phyloP scores from a whole-genome alignment of 2,888 invertebrate genomes.

The Entomobrya proxima region DNA sequence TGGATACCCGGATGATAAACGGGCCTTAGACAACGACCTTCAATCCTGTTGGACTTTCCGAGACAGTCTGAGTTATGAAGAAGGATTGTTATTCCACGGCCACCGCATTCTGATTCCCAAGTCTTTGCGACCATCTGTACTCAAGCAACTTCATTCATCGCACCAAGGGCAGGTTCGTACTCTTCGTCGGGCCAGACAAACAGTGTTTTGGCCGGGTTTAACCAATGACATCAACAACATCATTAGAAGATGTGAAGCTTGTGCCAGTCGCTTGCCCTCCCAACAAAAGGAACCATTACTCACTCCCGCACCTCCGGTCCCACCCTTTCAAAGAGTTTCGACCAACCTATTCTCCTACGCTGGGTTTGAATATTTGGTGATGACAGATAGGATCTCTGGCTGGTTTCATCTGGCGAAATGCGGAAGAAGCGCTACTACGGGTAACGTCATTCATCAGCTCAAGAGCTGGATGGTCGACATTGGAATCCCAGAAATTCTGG shows the following conservation, averaged over 20 bases:
- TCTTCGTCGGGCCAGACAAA: not conserved
- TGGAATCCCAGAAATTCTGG: not conserved
- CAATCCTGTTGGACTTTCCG: not conserved
- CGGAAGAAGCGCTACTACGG: not conserved
- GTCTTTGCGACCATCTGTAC: not conserved
- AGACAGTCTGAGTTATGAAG: not conserved
- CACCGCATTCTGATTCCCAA: not conserved
- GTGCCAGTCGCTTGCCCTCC: not conserved
- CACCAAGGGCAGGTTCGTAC: slow-evolving; percentile 64
- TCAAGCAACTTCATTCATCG: slow-evolving; percentile 73
- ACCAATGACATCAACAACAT: not conserved
- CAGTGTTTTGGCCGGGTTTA: slow-evolving; percentile 2
- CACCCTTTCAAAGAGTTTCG: not conserved
- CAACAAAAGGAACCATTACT: not conserved
- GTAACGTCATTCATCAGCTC: not conserved
- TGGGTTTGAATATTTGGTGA: not conserved
- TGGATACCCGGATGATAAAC: no score
- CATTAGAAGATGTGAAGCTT: not conserved
- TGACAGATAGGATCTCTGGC: not conserved
- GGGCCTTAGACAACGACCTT: not conserved
- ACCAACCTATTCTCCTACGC: not conserved
- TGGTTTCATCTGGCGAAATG: not conserved
- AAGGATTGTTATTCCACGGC: not conserved
- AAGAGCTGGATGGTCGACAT: not conserved
- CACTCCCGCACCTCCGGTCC: not conserved